Evolutionary conservation across 2,113 vertebrate genomes (phyloP), one percentile per base, ranked within the genome.

Genomic region (Andinoacara biseriatus): DNA sequence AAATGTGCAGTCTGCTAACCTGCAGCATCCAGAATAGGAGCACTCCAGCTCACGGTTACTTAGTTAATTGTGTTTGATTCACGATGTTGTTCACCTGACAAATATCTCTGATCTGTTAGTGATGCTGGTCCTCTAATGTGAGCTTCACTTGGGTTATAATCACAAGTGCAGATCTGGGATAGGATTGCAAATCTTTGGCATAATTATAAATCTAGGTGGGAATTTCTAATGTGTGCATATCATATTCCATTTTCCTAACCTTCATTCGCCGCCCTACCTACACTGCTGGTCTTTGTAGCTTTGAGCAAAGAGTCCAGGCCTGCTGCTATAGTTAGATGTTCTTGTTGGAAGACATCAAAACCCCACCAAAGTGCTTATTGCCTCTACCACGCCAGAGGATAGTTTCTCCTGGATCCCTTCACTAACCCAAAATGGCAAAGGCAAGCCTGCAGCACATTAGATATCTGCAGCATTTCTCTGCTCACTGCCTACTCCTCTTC

Each of bases 341-440:
- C 57, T 72, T 84, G 61, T 87, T 89, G 80, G 74, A 89, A 90
- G 82, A 84, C 87, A 89, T 92, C 91, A 90, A 80, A 89, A 84
- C 61, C 56, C 11, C 57, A 86, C 72, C 67, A 83, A 92, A 89
- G 87, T 87, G 78, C 84, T 88, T 86, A 94, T 90, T 90, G 65
- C 87, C 58, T 82, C 22, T 52, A 87, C 78, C 61, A 61, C 63
- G 78, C 82, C 60, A 11, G 78, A 79, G 90, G 84, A 81, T 46
- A 84, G 60, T 78, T 65, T 86, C 58, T 72, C 62, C 61, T 87
- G 74, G 78, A 83, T 91, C 87, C 89, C 86, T 83, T 65, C 75
- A 54, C 65, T 84, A 84, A 89, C 89, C 76, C 61, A 69, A 87
- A 83, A 81, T 89, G 83, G 85, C 87, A 89, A 80, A 89, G 67